These are phyloP conservation scores for Gorsachius goisagi DNA, from an alignment of 2,113 vertebrate species.

Conservation along the genomic window DNA sequence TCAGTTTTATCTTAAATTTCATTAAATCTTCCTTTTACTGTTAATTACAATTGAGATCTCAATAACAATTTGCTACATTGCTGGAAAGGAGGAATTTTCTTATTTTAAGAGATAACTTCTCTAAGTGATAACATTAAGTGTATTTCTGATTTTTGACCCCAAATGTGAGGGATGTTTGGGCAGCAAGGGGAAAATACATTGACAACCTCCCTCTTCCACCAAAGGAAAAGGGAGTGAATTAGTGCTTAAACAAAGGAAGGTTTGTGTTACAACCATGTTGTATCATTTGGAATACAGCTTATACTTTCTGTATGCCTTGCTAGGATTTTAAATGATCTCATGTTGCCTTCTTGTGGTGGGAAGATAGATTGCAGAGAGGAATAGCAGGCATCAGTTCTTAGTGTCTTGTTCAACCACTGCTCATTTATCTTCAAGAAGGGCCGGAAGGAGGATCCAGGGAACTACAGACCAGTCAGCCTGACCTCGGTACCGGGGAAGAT, in stretches of 20 bases:
- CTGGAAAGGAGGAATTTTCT: neutral
- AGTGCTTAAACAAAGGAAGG: neutral
- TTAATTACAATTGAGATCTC: neutral
- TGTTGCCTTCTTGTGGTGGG: constrained; percentile 45
- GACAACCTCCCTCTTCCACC: accelerated
- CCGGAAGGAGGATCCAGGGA: too few relatives aligned
- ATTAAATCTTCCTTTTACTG: neutral
- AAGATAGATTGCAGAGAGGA: neutral
- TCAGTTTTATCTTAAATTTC: neutral
- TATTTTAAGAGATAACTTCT: neutral
- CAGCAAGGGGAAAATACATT: neutral
- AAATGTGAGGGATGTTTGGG: neutral
- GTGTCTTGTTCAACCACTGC: neutral
- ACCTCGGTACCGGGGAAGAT: too few relatives aligned
- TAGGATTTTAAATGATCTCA: neutral
- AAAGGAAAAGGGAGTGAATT: neutral
- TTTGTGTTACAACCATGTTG: neutral
- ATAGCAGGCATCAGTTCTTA: too few relatives aligned
- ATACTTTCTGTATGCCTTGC: accelerated
- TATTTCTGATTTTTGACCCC: neutral
- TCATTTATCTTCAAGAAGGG: too few relatives aligned
- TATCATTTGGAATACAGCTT: neutral
- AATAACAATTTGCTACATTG: neutral
- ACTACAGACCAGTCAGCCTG: too few relatives aligned
- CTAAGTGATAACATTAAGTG: neutral